Evolutionary conservation across 2,113 vertebrate species (phyloP).

Genomic region (Neofelis nebulosa): DNA sequence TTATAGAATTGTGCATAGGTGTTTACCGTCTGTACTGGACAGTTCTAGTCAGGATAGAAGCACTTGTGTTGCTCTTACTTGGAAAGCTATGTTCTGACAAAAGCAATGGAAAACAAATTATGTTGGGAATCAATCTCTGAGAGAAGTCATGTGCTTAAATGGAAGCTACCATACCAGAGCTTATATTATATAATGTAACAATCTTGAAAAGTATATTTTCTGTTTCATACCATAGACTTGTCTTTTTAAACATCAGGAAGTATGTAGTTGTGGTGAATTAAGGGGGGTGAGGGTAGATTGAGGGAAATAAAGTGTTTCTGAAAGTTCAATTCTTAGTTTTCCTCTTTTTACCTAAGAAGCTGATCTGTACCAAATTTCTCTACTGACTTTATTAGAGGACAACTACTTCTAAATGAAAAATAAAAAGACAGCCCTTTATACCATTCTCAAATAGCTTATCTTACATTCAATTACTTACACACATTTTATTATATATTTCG

Average conservation of each 20-base stretch:
- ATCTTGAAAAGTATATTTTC: conserved; percentile 8
- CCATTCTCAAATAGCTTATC: neutral
- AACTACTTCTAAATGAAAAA: conserved; percentile 27
- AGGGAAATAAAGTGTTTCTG: neutral
- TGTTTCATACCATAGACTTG: neutral
- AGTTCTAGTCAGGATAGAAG: neutral
- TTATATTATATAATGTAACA: neutral
- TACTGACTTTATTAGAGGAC: neutral
- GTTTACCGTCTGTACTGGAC: neutral
- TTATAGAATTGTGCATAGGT: neutral
- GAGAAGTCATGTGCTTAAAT: neutral
- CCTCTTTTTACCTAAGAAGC: conserved; percentile 26
- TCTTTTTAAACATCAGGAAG: conserved; percentile 12
- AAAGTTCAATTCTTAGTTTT: conserved; percentile 16
- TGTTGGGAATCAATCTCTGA: neutral
- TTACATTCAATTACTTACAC: neutral
- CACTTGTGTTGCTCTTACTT: neutral
- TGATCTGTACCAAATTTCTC: neutral
- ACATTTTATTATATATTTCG: neutral
- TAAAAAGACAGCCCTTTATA: neutral
- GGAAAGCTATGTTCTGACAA: neutral
- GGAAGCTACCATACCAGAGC: neutral
- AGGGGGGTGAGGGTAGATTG: neutral
- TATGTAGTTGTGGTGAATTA: neutral
- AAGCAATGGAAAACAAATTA: conserved; percentile 40